These are phyloP conservation scores for Biston betularia DNA, from an alignment of 2,888 invertebrate species.

Conservation along the genomic window DNA sequence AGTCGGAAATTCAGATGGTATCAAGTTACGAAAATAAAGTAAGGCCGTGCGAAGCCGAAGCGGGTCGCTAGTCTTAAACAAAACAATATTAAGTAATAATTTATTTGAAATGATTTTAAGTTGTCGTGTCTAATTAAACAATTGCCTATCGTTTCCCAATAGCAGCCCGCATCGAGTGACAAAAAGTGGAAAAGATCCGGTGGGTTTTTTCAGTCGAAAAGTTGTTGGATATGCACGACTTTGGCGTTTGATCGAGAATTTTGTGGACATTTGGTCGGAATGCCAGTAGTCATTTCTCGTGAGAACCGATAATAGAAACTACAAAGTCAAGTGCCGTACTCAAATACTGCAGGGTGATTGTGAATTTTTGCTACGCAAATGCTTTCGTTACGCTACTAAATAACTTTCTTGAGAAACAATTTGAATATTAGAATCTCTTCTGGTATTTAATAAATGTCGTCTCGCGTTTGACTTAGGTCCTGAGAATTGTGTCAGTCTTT, in stretches of 20 bases:
- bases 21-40: too few species aligned
- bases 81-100: too few species aligned
- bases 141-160: conserved; percentile 36
- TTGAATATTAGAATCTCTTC: conserved; percentile 57
- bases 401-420: conserved; percentile 77
- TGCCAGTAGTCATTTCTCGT: conserved; percentile 80
- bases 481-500: conserved; percentile 73
- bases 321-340: conserved; percentile 70
- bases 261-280: conserved; percentile 74
- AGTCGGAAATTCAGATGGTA: too few species aligned
- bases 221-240: conserved; percentile 82
- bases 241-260: conserved; percentile 76
- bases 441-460: conserved; percentile 60
- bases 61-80: too few species aligned
- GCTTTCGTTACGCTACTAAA: conserved; percentile 77
- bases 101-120: conserved; percentile 2
- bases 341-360: conserved; percentile 75
- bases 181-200: conserved; percentile 67
- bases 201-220: conserved; percentile 72
- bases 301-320: conserved; percentile 71
- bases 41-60: too few species aligned
- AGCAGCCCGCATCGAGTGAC: conserved; percentile 53
- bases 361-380: conserved; percentile 81
- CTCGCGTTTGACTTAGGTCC: conserved; percentile 61
- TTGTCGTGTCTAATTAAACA: conserved; percentile 30